Conservation (phyloP, 2,797 vertebrate species). For the Hafferia zeledoni region DNA sequence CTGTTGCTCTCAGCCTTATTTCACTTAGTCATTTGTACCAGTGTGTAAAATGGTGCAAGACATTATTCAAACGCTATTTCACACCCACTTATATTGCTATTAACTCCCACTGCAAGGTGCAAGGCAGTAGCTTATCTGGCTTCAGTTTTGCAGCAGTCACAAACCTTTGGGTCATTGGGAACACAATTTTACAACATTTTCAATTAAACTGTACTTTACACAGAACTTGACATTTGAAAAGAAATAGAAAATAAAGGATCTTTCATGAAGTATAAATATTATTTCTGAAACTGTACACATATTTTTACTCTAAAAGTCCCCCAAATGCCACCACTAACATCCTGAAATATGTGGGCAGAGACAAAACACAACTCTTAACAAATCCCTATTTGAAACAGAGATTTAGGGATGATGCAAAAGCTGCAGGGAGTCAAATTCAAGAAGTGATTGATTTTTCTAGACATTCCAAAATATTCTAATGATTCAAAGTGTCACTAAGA, state of each 20-base stretch:
- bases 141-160: not conserved
- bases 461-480: not conserved
- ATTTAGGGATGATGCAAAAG: not conserved
- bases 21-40: not conserved
- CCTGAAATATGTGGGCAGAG: not conserved
- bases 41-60: not conserved
- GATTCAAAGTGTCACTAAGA: not conserved
- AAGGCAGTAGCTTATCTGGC: not conserved
- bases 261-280: conserved; percentile 1
- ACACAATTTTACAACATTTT: not conserved
- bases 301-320: not conserved
- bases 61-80: conserved; percentile 13
- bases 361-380: not conserved
- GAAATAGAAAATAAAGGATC: not conserved
- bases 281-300: not conserved
- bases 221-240: not conserved
- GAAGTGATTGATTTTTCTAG: not conserved
- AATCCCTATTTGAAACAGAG: not conserved
- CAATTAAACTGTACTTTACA: not conserved
- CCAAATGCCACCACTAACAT: not conserved
- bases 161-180: not conserved
- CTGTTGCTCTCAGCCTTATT: conserved; percentile 17
- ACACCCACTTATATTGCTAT: not conserved
- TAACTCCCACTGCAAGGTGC: not conserved
- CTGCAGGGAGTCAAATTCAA: not conserved